Evolutionary conservation across 2,888 invertebrate genomes (phyloP), one percentile per base, ranked within the genome.

Genomic region (Heliconius hortense): DNA sequence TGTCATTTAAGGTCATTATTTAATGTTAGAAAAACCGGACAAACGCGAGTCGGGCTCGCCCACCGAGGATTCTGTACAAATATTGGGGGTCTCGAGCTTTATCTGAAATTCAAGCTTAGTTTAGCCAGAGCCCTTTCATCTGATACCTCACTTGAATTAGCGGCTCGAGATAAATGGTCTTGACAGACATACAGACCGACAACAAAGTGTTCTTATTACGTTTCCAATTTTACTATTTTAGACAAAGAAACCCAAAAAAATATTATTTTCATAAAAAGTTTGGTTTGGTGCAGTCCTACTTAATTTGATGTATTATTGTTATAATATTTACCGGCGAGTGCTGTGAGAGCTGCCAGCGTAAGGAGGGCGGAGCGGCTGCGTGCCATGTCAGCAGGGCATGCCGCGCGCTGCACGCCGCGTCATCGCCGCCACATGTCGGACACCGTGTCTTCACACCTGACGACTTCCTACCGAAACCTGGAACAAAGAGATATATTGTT

Each of bases 311-410:
- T 35, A 35, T 35, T 35, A 39, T 39, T 13, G 13, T 39, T 48
- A 48, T 18, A 8, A 2, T 66, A 39, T 28, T 76, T 88, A 93
- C 93, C 93, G 82, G 89, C 88, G 85, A 94, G 89, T 90, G 91
- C 92, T 89, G 92, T 89, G 87, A 93, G 87, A 87, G 90, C 90
- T 90, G 92, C 90, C 88, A 93, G 87, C 86, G 92, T 87, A 86
- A 93, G 90, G 86, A 94, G 90, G 85, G 92, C 89, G 90, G 91
- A 89, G 93, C 92, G 91, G 92, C 93, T 90, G 89, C 87, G 88
- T 87, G 93, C 93, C 93, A 93, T 94, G 92, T 92, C 93, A 93
- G 92, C 92, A 90, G 85, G 89, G 88, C 93, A 91, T 90, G 92
- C 88, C 91, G 91, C 88, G 89, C 87, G 87, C 82, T 78, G 81